phyloP scores from a whole-genome alignment of 2,113 vertebrate species.

The Chloroceryle aenea region DNA sequence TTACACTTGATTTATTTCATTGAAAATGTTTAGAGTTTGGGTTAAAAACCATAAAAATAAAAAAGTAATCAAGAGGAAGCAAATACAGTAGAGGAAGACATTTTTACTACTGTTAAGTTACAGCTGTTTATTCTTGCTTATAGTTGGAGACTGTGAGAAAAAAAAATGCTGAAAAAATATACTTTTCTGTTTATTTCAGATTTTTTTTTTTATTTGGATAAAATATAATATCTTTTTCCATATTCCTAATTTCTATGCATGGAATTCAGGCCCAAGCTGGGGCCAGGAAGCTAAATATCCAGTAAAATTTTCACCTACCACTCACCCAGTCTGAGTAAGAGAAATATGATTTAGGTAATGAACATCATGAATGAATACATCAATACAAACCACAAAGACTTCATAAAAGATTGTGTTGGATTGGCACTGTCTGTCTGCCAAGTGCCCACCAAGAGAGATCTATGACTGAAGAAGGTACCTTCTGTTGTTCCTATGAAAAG shows the following conservation, averaged over 20 bases:
- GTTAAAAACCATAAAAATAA: neutral
- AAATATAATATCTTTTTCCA: neutral
- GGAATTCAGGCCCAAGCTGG: neutral
- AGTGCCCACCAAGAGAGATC: neutral
- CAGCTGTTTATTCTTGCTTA: neutral
- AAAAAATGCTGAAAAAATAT: neutral
- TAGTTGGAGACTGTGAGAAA: neutral
- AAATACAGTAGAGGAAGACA: neutral
- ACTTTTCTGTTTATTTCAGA: neutral
- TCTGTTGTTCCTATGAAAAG: neutral
- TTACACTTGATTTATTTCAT: neutral
- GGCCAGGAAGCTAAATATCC: neutral
- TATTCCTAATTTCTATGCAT: neutral
- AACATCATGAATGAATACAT: neutral
- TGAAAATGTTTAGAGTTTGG: neutral
- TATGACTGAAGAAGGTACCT: neutral
- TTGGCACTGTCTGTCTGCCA: neutral
- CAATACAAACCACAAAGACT: neutral
- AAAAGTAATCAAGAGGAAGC: neutral
- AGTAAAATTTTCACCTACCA: neutral
- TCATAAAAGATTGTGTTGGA: neutral
- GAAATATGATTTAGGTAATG: neutral
- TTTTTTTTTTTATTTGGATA: neutral
- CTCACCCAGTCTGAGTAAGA: neutral
- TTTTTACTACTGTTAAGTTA: neutral